Evolutionary conservation across 2,113 vertebrate genomes (phyloP).

Genomic region (Xenopus laevis): DNA sequence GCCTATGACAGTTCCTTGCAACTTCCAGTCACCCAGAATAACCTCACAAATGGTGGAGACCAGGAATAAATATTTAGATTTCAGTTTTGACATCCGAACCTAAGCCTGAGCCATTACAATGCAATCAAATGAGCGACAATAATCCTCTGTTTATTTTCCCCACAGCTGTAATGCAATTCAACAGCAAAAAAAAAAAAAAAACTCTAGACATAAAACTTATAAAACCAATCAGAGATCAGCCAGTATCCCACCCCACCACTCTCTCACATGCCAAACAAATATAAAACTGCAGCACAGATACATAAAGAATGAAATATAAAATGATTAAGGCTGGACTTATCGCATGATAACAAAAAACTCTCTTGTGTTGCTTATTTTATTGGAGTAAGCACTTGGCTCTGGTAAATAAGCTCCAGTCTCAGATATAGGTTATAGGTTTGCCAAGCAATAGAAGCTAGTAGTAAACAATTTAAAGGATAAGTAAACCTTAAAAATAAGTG

Average conservation of each 20-base stretch:
- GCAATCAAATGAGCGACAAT: slow-evolving; percentile 15
- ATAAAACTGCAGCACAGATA: too few species aligned
- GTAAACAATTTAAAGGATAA: too few species aligned
- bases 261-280: too few species aligned
- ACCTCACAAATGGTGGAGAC: slow-evolving; percentile 12
- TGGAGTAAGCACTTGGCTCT: too few species aligned
- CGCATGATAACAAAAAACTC: too few species aligned
- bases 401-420: too few species aligned
- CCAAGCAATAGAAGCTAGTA: too few species aligned
- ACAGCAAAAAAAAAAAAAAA: slow-evolving; percentile 6
- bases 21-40: slow-evolving; percentile 18
- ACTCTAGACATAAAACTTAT: neutral
- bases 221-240: slow-evolving; percentile 1
- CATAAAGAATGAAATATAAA: too few species aligned
- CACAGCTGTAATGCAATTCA: slow-evolving; percentile 23
- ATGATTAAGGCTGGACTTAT: too few species aligned
- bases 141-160: slow-evolving; percentile 29
- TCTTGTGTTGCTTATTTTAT: too few species aligned
- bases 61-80: slow-evolving; percentile 30
- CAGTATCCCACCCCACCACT: neutral
- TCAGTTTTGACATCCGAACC: slow-evolving; percentile 1
- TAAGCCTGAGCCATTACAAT: slow-evolving; percentile 5
- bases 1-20: neutral
- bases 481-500: too few species aligned
- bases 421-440: too few species aligned